Percentiles rank a stretch among this genome's conserved stretches.
Conservation (phyloP, 2,888 invertebrate species). For the Microdon myrmicae region DNA sequence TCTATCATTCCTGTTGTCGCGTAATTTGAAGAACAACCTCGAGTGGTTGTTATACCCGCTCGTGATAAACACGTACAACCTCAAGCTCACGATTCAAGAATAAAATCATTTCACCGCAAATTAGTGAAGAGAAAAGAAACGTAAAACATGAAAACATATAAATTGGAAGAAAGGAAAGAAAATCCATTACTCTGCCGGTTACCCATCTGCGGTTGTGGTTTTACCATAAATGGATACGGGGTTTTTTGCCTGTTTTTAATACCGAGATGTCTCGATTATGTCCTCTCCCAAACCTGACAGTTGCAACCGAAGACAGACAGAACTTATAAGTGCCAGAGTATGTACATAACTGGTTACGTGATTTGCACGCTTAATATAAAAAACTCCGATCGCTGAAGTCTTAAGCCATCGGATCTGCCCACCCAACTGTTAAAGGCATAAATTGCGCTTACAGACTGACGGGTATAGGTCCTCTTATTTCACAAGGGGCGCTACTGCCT, state of each 20-base stretch:
- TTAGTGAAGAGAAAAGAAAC: no score
- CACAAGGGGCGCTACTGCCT: conserved; percentile 25
- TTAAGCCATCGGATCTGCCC: conserved; percentile 34
- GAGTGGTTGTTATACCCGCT: no score
- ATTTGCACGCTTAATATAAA: conserved; percentile 17
- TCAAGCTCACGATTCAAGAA: no score
- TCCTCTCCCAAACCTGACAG: conserved; percentile 16
- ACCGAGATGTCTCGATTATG: conserved; percentile 4
- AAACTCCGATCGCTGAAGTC: conserved; percentile 1
- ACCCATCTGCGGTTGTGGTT: no score
- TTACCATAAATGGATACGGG: conserved; percentile 33
- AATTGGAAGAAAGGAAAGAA: no score
- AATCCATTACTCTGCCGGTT: conserved; percentile 34
- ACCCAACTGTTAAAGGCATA: conserved; percentile 42
- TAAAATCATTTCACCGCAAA: no score
- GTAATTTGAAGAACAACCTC: no score
- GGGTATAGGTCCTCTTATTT: conserved; percentile 34
- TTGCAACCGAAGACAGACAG: not conserved
- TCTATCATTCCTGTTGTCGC: no score
- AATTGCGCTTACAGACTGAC: not conserved
- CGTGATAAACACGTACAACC: no score
- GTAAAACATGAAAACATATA: no score
- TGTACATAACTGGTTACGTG: conserved; percentile 29
- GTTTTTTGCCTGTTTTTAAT: conserved; percentile 26
- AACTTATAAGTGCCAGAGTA: conserved; percentile 5